Base-by-base conservation (phyloP, 2,113 vertebrate genomes). In the Psilopsiagon aymara region DNA sequence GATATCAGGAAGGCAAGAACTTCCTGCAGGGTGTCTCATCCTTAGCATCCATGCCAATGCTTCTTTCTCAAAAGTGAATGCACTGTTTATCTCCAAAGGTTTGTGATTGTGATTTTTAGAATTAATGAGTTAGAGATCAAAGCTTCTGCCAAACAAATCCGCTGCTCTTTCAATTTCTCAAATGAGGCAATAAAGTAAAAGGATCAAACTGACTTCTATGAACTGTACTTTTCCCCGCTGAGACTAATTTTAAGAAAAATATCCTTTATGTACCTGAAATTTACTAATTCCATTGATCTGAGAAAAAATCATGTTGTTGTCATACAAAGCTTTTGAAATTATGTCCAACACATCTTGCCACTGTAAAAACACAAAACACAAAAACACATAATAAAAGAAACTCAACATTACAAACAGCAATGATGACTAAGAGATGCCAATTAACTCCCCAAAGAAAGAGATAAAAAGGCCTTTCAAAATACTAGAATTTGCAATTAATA, bases 291-390 rank as follows among this genome's bases (percentile, higher is more conserved):
- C 99, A 14, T 99, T 99, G 96, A 99, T 99, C 70, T 99, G 99
- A 75, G 99, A 98, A 97, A 99, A 99, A 88, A 99, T 98, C 98
- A 99, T 98, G 97, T 98, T 99, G 97, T 99, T 99, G 97, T 99
- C 99, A 31, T 98, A 99, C 73, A 99, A 98, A 46, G 99, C 99
- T 98, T 99, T 99, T 33, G 99, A 99, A 93, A 99, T 99, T 94
- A 99, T 99, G 97, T 99, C 99, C 97, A 99, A 97, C 33, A 99
- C 99, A 93, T 99, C 98, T 97, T 99, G 99, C 99, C 99, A 99
- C 99, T 99, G 97, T 90, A 88, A 86, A 97, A 62, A 95, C 92
- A 86, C 90, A 83, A 57, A 39, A 57, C 74, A 76, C 21, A 95
- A 74, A 82, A 57, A 13, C 44, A 77, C 18, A 89, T 13, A 91